Evolutionary conservation across 2,797 vertebrate species (phyloP).

Genomic region (Sardinella longiceps): DNA sequence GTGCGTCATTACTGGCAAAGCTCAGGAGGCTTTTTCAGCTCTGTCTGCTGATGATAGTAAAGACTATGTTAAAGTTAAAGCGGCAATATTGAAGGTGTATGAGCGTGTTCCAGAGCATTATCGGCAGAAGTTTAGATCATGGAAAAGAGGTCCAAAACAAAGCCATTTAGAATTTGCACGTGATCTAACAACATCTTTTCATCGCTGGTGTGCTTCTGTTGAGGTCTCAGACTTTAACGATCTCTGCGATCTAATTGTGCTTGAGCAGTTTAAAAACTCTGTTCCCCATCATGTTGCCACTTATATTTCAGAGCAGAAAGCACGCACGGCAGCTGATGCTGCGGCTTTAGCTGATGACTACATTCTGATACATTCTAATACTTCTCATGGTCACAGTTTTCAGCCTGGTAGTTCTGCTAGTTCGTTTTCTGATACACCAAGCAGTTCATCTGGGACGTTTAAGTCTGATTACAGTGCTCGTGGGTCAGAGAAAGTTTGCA

Average conservation of each 20-base stretch:
- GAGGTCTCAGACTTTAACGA: background rate
- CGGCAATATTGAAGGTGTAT: background rate
- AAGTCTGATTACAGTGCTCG: background rate
- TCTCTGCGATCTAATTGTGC: background rate
- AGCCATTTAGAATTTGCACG: background rate
- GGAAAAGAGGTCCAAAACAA: background rate
- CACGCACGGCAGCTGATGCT: background rate
- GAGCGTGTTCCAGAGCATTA: background rate
- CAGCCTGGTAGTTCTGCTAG: background rate
- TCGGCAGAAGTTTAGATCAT: background rate
- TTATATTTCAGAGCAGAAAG: background rate
- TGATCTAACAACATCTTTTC: background rate
- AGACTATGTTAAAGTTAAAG: too few relatives aligned
- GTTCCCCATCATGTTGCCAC: too few relatives aligned
- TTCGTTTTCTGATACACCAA: background rate
- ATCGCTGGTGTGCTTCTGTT: background rate
- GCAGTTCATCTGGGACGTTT: background rate
- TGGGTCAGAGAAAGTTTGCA: background rate
- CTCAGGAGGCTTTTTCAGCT: too few relatives aligned
- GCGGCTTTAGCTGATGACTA: background rate
- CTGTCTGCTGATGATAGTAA: too few relatives aligned
- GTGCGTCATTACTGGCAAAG: too few relatives aligned
- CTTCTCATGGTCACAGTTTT: background rate
- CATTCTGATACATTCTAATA: background rate
- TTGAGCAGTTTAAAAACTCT: background rate